Conservation (phyloP, 2,113 vertebrate genomes). For the Pungitius pungitius region DNA sequence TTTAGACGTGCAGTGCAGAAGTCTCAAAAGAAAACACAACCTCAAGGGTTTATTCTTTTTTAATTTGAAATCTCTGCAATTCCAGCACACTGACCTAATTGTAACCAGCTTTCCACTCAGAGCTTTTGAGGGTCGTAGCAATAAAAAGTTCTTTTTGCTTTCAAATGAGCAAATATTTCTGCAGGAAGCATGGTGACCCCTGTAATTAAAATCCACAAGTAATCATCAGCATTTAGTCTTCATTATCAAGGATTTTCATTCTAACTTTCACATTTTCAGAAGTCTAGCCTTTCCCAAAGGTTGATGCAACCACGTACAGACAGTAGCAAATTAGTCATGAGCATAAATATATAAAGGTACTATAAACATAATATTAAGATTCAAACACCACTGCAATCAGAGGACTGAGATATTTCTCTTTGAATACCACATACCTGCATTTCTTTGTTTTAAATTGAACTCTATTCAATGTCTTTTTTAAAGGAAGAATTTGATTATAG, state of each 20-base stretch:
- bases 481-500: not conserved
- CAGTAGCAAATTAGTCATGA: not conserved
- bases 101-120: slow-evolving; percentile 48
- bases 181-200: not conserved
- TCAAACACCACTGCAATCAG: not conserved
- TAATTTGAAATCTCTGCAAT: slow-evolving; percentile 54
- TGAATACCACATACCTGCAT: not conserved
- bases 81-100: slow-evolving; percentile 61
- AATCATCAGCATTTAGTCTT: not conserved
- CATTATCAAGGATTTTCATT: not conserved
- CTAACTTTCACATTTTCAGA: not conserved
- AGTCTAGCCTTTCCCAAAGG: not conserved
- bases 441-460: not conserved
- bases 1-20: slow-evolving; percentile 28
- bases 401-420: not conserved
- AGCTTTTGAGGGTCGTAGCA: slow-evolving; percentile 13
- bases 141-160: slow-evolving; percentile 8
- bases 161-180: slow-evolving; percentile 34
- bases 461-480: not conserved
- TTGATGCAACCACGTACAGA: not conserved
- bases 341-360: not conserved
- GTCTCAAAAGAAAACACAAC: slow-evolving; percentile 45
- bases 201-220: not conserved
- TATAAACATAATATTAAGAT: not conserved
- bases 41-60: slow-evolving; percentile 39